Evolutionary conservation across 2,888 invertebrate species (phyloP), one percentile per base, ranked within the genome.

Genomic region (Polydrusus pterygomalis): DNA sequence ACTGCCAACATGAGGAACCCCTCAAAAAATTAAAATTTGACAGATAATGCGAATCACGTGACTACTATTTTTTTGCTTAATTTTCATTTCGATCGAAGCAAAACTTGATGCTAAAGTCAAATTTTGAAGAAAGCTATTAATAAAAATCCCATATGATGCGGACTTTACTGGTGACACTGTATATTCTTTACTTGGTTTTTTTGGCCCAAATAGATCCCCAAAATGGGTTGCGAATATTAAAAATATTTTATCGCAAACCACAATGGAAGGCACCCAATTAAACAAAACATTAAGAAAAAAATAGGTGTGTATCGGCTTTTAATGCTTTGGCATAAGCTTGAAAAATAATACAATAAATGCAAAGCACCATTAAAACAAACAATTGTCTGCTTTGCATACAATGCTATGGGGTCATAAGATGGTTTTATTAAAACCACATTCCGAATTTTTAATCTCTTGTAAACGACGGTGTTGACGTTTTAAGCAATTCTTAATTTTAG

Each of bases 301-400:
- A 20, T 18, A 63, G 63, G 63, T 45, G 63, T 45, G 63, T 63
- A 20, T 63, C 63, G 43, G 9, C 20, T 38, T 63, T 43, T 45
- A 8, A 20, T 63, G 43, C 7, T 17, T 17, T 47, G 18, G 47
- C 15, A n/a, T 64, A 64, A 45, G 30, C 25, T 13, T 25, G 64
- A 45, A 60, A 60, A 47, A 64, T 64, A 64, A 64, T 64, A 47
- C 25, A 64, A 64, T 47, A 64, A 64, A 64, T 30, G 64, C 64
- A 30, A 64, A 64, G 64, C 10, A 17, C 64, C 47, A 64, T 64
- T 38, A 64, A 63, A 64, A 64, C 64, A 64, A 64, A 64, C 64
- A 64, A 64, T 64, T 17, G 25, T 43, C 34, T 34, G 40, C 45
- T 62, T 64, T 34, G 64, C 64, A 64, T 64, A 64, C 64, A 64